Conservation (phyloP, 2,113 vertebrate species). For the Oenanthe oenanthe region DNA sequence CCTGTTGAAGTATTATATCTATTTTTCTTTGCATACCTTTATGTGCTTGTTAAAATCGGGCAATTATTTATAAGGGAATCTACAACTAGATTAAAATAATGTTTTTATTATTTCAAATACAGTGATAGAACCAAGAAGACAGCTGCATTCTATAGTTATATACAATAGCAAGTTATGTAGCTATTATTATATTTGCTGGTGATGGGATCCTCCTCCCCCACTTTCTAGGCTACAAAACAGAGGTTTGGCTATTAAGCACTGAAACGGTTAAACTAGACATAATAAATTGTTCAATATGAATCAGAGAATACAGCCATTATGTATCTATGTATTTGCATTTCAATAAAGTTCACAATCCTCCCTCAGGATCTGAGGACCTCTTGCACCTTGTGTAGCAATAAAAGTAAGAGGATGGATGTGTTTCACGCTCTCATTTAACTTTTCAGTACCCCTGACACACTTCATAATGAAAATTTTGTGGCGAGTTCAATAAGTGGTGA, state of each 20-base stretch:
- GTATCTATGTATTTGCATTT: background rate
- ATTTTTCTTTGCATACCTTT: background rate
- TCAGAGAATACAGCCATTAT: background rate
- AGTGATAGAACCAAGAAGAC: background rate
- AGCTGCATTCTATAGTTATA: background rate
- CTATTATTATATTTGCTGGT: background rate
- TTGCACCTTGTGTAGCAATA: background rate
- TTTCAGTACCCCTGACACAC: background rate
- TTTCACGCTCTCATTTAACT: background rate
- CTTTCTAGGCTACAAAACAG: background rate
- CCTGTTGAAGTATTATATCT: background rate
- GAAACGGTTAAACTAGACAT: background rate
- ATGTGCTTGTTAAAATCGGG: background rate
- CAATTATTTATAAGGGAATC: no score
- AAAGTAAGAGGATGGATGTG: background rate
- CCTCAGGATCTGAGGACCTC: background rate
- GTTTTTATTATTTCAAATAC: background rate
- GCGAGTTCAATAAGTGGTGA: rapidly evolving
- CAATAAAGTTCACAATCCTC: background rate
- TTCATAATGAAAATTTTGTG: background rate
- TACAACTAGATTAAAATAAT: background rate
- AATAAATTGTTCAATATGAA: background rate
- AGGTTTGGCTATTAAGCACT: background rate
- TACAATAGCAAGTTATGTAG: background rate
- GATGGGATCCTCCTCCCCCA: rapidly evolving